Evolutionary conservation across 2,888 invertebrate species (phyloP), one percentile per base, ranked within the genome.

Genomic region (Thereva nobilitata): DNA sequence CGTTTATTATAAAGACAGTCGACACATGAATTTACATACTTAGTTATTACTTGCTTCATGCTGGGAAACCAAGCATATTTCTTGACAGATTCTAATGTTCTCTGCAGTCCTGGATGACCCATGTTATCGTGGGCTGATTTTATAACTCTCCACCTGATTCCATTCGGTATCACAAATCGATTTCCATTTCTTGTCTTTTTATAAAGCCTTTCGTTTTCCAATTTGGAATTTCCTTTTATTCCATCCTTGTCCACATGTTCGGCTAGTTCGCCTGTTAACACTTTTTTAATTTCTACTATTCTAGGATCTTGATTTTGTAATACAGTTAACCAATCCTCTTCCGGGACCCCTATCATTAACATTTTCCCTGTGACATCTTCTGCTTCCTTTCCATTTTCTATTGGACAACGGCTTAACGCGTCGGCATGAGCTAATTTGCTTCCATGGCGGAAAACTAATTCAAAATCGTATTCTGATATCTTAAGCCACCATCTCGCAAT

Each of bases 401-500:
- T n/a, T 10, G n/a, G 9, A 3, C n/a, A 9, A 10, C 2, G 5
- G 9, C 45, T 45, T 8, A 45, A 9, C 8, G 45, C 45, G 10
- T 45, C 45, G 4, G 10, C 45, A 45, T 45, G 45, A 10, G 42
- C 55, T 10, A 42, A 23, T 41, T 12, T 50, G n/a, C 3, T 12
- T 50, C 50, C 50, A 7, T 12, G 4, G 7, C 55, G 10, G 35
- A 55, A 55, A 5, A 38, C 8, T 4, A 55, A 5, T 55, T 55
- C 40, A 55, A 55, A 55, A n/a, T 55, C 10, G 41, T 41, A 55
- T n/a, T n/a, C n/a, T n/a, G n/a, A n/a, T 9, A 45, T 45, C n/a
- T 9, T 6, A 5, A 3, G 5, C 45, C 45, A 45, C 45, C 45
- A 45, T 2, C 45, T 6, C 1, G 45, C 45, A 45, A 45, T 45